phyloP scores from a whole-genome alignment of 2,797 vertebrate species.

The Loriculus beryllinus region DNA sequence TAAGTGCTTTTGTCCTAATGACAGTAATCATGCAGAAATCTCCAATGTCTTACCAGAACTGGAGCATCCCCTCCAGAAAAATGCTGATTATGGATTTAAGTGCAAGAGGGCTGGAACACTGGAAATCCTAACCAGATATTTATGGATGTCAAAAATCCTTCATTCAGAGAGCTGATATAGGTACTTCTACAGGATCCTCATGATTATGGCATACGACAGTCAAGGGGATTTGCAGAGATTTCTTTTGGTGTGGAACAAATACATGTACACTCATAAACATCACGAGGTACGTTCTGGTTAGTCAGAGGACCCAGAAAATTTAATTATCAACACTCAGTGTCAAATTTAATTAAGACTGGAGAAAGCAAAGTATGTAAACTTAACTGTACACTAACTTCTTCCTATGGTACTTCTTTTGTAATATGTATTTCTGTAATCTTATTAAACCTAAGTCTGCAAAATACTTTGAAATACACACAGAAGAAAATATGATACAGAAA shows the following conservation, averaged over 20 bases:
- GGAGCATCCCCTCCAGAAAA: background rate
- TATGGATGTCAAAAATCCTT: background rate
- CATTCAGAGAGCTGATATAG: background rate
- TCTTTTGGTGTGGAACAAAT: background rate
- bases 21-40: background rate
- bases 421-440: background rate
- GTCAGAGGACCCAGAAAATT: background rate
- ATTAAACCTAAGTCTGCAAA: background rate
- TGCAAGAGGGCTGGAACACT: background rate
- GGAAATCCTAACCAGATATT: constrained; percentile 5
- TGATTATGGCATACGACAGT: background rate
- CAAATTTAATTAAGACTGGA: background rate
- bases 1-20: background rate
- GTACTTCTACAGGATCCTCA: background rate
- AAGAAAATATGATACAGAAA: background rate
- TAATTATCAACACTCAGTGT: background rate
- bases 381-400: background rate
- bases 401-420: background rate
- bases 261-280: background rate
- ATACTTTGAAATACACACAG: background rate
- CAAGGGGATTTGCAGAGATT: background rate
- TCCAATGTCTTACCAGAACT: background rate
- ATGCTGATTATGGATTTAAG: background rate
- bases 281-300: background rate
- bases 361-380: background rate